Base-by-base conservation (phyloP, 2,797 vertebrate genomes). In the Dendrocincla tyrannina region DNA sequence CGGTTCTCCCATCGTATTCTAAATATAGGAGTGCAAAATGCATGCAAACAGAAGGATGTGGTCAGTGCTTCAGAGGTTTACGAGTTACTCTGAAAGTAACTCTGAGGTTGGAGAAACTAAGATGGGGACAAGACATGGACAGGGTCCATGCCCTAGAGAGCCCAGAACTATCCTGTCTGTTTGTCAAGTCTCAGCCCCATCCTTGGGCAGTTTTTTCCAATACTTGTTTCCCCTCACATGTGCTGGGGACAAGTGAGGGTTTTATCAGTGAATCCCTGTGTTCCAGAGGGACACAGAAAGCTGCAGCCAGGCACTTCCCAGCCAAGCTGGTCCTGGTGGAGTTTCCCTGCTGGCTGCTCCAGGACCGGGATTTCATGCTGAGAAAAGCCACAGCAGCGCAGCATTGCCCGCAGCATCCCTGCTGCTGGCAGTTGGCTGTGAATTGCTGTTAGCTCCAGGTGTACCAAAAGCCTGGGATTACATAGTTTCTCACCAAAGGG, bases 311-410 rank as follows among this genome's bases (percentile, higher is more conserved):
- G 39, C 3, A 0, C 33, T 64, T 33, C 41, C 44, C 46, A 63
- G 35, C 44, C 0, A 0, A 0, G 0, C 24, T 77, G 18, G 3
- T 60, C 3, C 0, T 0, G 22, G 10, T 68, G 16, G n/a, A 74
- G 47, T 28, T 28, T 84, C 66, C 13, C 32, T 56, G 7, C 60
- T 2, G 25, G 25, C 23, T 88, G 63, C 73, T 74, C 42, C 64
- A 17, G 59, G 52, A 60, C 67, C 1, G 6, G 55, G 70, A 56
- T 87, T 92, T 93, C 28, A 18, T 3, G 3, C 24, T 2, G 18
- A 55, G 74, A 53, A 81, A 64, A 91, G 28, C 50, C 42, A 44
- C 42, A 82, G 76, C 37, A 84, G 69, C 37, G 9, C 42, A 47
- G 62, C n/a, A 55, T 28, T 0, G 0, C 74, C 53, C 1, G 2